Conservation (phyloP, 1,140 invertebrate species). For the Planococcus citri region DNA sequence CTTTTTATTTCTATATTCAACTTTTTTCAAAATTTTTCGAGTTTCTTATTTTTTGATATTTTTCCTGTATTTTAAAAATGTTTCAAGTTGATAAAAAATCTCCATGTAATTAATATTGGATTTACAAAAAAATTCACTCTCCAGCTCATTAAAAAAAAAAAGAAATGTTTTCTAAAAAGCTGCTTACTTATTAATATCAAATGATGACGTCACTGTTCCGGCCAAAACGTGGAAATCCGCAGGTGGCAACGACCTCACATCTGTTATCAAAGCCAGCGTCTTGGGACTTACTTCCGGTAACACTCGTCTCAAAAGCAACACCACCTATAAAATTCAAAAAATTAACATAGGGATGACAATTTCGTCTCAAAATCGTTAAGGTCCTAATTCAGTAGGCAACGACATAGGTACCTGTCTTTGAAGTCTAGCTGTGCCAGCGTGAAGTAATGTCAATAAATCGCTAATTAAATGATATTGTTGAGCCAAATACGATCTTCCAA, state of each 20-base stretch:
- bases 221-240: slow-evolving; percentile 59
- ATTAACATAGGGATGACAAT: slow-evolving; percentile 9
- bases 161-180: too few relatives aligned
- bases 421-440: slow-evolving; percentile 86
- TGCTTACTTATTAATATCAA: background rate
- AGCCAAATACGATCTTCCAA: slow-evolving; percentile 78
- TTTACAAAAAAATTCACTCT: too few relatives aligned
- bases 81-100: too few relatives aligned
- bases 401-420: slow-evolving; percentile 61
- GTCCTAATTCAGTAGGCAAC: background rate
- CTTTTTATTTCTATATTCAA: too few relatives aligned
- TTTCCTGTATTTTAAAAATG: too few relatives aligned
- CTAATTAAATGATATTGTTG: slow-evolving; percentile 71
- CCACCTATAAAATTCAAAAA: too few relatives aligned
- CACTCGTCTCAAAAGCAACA: slow-evolving; percentile 61
- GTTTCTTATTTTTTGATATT: too few relatives aligned
- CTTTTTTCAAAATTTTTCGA: too few relatives aligned
- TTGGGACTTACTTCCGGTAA: slow-evolving; percentile 67
- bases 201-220: slow-evolving; percentile 27
- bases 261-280: slow-evolving; percentile 50
- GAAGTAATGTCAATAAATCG: slow-evolving; percentile 74
- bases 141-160: too few relatives aligned
- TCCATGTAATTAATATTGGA: too few relatives aligned
- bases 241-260: slow-evolving; percentile 54
- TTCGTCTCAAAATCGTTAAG: background rate